These are phyloP conservation scores for Orchestes rusci DNA, from an alignment of 2,888 invertebrate species.

Conservation along the genomic window DNA sequence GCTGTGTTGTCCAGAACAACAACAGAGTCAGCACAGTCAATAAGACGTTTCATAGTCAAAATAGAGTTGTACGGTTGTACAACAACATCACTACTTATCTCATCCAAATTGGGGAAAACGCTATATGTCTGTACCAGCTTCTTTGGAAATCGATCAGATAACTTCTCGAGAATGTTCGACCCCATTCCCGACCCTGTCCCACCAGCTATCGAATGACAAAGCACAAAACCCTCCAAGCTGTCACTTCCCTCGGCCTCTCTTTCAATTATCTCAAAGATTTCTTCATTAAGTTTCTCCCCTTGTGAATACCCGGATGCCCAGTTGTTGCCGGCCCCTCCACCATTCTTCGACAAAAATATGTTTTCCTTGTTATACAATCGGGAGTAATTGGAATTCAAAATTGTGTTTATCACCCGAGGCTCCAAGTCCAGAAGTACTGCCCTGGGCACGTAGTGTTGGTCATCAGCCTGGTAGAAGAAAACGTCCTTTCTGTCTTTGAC, in stretches of 20 bases:
- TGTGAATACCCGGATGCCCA: constrained; percentile 97
- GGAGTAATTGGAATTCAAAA: constrained; percentile 84
- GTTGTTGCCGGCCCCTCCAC: constrained; percentile 99
- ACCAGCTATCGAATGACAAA: constrained; percentile 98
- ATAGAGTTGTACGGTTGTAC: constrained; percentile 96
- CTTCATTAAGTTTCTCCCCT: constrained; percentile 88
- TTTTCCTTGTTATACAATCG: constrained; percentile 96
- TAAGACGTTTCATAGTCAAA: constrained; percentile 86
- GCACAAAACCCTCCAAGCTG: constrained; percentile 94
- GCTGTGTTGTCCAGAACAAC: constrained; percentile 98
- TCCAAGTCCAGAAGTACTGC: constrained; percentile 94
- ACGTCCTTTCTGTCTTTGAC: constrained; percentile 96
- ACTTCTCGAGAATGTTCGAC: constrained; percentile 83
- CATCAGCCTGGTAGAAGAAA: constrained; percentile 98
- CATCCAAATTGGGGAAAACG: constrained; percentile 96
- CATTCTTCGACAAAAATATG: constrained; percentile 91
- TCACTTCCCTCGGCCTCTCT: constrained; percentile 98
- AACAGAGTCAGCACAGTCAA: constrained; percentile 94
- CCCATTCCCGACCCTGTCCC: constrained; percentile 99
- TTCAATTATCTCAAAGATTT: constrained; percentile 97
- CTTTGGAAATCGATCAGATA: constrained; percentile 92
- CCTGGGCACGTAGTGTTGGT: constrained; percentile 97
- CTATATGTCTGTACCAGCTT: constrained; percentile 98
- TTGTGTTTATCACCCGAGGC: constrained; percentile 94
- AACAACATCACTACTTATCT: constrained; percentile 91